A percentile compares a stretch with the other conserved stretches of the same genome.
These are phyloP conservation scores for Paratrypauchen microcephalus DNA, from an alignment of 2,797 vertebrate species.

Conservation along the genomic window DNA sequence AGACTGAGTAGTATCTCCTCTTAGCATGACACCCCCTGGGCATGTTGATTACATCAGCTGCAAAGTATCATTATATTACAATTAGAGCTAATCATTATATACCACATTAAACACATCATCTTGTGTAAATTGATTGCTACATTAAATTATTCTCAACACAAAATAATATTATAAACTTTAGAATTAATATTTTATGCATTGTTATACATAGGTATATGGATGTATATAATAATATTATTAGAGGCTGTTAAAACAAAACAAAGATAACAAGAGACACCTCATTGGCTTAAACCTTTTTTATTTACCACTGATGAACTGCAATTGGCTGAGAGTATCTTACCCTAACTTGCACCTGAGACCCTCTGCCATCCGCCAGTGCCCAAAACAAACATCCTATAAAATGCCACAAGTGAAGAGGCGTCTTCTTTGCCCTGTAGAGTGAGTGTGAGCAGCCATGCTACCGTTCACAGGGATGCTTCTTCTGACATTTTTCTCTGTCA, in stretches of 20 bases:
- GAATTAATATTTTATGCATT: neutral
- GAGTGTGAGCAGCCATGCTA: conserved; percentile 55
- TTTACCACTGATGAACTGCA: conserved; percentile 17
- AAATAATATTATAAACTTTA: neutral
- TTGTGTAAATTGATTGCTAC: too few relatives aligned
- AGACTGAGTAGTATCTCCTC: too few relatives aligned
- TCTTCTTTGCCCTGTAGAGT: conserved; percentile 10
- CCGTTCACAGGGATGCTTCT: conserved; percentile 55
- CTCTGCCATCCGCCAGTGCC: conserved; percentile 20
- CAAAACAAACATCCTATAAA: conserved; percentile 47
- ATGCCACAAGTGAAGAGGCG: conserved; percentile 13
- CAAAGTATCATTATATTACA: too few relatives aligned
- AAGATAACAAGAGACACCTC: conserved; percentile 4
- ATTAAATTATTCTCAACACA: neutral
- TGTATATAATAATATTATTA: neutral
- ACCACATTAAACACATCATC: too few relatives aligned
- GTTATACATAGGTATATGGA: neutral
- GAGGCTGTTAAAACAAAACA: neutral
- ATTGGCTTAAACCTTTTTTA: conserved; percentile 28
- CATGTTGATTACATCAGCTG: too few relatives aligned
- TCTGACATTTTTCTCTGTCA: conserved; percentile 49
- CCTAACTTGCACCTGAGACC: conserved; percentile 2
- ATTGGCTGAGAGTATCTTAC: conserved; percentile 45
- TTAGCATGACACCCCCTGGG: too few relatives aligned
- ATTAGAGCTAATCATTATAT: too few relatives aligned